Evolutionary conservation across 2,888 invertebrate genomes (phyloP), one percentile per base, ranked within the genome.

Genomic region (Gymnoscelis rufifasciata): DNA sequence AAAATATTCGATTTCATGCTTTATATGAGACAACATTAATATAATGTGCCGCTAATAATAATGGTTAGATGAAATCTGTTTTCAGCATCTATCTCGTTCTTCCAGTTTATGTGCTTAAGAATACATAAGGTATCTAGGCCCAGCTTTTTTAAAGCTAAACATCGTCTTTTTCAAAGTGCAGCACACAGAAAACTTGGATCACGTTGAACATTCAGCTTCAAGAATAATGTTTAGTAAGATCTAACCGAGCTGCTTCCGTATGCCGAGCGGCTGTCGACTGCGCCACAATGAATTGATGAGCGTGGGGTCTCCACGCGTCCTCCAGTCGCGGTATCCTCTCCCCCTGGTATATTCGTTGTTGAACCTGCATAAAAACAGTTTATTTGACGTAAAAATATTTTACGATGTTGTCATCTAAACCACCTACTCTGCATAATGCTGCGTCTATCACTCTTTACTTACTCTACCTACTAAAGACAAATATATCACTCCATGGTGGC

Each of bases 251-350:
- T 91, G 91, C 66, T 91, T 91, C 58, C 91, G 83, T 64, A 91
- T 92, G 68, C 93, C 93, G 63, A 93, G 90, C 31, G 93, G 93
- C 80, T 93, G 93, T 74, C 92, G 92, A 78, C 92, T 92, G 74
- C 92, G 90, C 93, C 92, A 93, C 61, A 93, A 89, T 58, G 92
- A 92, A 81, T 92, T 92, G 83, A 92, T 91, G 56, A 92, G 90
- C 51, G 92, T 92, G 49, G 93, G 93, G 78, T 93, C 93, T 39
- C 92, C 92, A 50, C 92, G 89, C 45, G 89, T 89, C 58, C 92
- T 86, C 93, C 93, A 93, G 78, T 93, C 92, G 64, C 92, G 89
- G 84, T 92, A 92, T 35, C 92, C 92, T 60, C 89, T 83, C 66
- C 90, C 90, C 81, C 90, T 89, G 79, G 89, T 83, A 87, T 88